phyloP scores from a whole-genome alignment of 2,113 vertebrate species.

The Mormyrus lacerda region DNA sequence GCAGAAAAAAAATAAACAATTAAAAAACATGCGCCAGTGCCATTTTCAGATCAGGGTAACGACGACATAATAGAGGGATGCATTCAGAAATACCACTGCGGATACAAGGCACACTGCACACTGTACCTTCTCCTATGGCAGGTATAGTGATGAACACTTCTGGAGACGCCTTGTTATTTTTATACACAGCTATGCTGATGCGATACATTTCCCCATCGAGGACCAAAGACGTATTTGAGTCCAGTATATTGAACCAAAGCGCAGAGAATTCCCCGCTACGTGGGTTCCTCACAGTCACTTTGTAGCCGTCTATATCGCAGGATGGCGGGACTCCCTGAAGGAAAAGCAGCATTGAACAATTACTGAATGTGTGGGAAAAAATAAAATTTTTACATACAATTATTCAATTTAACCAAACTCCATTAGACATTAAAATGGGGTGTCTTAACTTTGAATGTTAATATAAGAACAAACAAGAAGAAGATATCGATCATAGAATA shows the following conservation, averaged over 20 bases:
- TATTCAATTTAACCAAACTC: background rate
- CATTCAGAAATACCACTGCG: background rate
- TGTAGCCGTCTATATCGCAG: constrained; percentile 15
- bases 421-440: background rate
- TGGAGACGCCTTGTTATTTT: background rate
- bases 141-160: background rate
- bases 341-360: background rate
- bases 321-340: background rate
- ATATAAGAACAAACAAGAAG: background rate
- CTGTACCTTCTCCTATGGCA: background rate
- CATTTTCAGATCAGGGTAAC: background rate
- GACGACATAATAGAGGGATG: background rate
- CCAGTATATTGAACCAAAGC: too few relatives aligned
- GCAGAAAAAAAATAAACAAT: background rate
- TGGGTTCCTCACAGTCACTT: background rate
- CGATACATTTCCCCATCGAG: background rate
- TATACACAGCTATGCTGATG: constrained; percentile 9
- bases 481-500: background rate
- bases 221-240: background rate
- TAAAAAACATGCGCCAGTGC: background rate
- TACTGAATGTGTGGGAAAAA: background rate
- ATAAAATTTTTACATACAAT: background rate
- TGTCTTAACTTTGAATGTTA: background rate
- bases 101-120: background rate
- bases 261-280: background rate